Base-by-base conservation (phyloP, 2,888 invertebrate species). In the Gastrophysa polygoni region DNA sequence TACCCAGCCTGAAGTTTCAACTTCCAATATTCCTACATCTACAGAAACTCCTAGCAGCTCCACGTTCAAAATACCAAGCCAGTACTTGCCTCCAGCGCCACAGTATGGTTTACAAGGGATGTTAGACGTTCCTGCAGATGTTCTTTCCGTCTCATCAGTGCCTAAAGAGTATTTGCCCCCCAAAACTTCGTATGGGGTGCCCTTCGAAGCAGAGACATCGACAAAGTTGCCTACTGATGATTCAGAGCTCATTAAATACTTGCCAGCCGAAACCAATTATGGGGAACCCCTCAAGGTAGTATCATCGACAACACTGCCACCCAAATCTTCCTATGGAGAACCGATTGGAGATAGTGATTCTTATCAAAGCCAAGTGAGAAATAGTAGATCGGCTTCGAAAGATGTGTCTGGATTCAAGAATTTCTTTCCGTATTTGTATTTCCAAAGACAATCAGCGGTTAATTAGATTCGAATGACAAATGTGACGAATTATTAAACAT, bases 131-230 rank as follows among this genome's bases (percentile, higher is more conserved):
- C 29, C 49, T 6, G 24, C 49, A 11, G n/a, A 10, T 8, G 38
- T 11, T 29, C 8, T 32, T 1, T 11, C 16, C 1, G 52, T 38
- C 2, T 6, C 11, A 5, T 43, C 43, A 14, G 14, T 14, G 38
- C 14, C 38, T n/a, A 32, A 2, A 28, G 6, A 3, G 24, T 54
- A 54, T 16, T 16, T 54, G 28, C 54, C 54, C 2, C 43, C 54
- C 8, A 54, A 14, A 14, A 54, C 54, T 43, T 44, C 54, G 0
- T 54, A 54, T 54, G 54, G 54, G 17, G 44, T 54, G 11, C 54
- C 54, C 14, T 2, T 38, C 2, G 14, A n/a, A 6, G n/a, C n/a
- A 38, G 38, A 11, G 4, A 14, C 38, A 4, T 32, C 29, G 1
- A 2, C 29, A 38, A 14, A 14, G 7, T 8, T 7, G 38, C 3